A percentile compares a stretch with the other conserved stretches of the same genome.
Evolutionary conservation across 1,140 invertebrate genomes (phyloP).

Genomic region (Prorops nasuta): DNA sequence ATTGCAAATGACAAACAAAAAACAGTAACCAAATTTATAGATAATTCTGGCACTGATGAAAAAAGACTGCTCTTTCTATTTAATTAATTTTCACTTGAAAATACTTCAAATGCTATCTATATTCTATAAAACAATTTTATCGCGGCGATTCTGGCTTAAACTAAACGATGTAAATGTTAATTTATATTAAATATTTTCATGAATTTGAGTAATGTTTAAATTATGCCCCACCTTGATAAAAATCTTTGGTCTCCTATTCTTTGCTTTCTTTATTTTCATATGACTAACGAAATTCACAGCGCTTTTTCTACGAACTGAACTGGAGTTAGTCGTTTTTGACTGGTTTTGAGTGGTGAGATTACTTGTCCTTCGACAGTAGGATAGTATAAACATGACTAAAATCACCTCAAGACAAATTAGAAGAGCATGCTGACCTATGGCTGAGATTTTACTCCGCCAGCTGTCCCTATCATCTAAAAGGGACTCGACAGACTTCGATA

Average conservation of each 20-base stretch:
- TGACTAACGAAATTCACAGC: constrained; percentile 44
- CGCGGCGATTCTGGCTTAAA: no score
- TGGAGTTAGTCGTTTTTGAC: constrained; percentile 16
- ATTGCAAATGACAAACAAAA: no score
- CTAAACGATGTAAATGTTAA: no score
- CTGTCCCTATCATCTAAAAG: constrained; percentile 66
- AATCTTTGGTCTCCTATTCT: constrained; percentile 67
- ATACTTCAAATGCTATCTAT: no score
- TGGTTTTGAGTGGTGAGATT: constrained; percentile 16
- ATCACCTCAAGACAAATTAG: constrained; percentile 58
- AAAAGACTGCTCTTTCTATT: no score
- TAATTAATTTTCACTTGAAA: no score
- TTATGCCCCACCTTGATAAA: no score
- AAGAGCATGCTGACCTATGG: constrained; percentile 58
- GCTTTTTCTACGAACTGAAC: constrained; percentile 17
- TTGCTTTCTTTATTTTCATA: constrained; percentile 37
- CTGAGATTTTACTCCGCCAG: constrained; percentile 63
- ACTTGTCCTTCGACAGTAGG: constrained; percentile 49
- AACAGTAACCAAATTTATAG: no score
- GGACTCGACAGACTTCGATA: constrained; percentile 59
- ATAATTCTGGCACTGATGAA: no score
- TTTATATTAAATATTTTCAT: no score
- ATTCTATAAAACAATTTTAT: no score
- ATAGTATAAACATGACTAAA: constrained; percentile 54
- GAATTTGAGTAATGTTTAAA: no score